phyloP scores from a whole-genome alignment of 1,140 invertebrate genomes.

The Brachionus calyciflorus region DNA sequence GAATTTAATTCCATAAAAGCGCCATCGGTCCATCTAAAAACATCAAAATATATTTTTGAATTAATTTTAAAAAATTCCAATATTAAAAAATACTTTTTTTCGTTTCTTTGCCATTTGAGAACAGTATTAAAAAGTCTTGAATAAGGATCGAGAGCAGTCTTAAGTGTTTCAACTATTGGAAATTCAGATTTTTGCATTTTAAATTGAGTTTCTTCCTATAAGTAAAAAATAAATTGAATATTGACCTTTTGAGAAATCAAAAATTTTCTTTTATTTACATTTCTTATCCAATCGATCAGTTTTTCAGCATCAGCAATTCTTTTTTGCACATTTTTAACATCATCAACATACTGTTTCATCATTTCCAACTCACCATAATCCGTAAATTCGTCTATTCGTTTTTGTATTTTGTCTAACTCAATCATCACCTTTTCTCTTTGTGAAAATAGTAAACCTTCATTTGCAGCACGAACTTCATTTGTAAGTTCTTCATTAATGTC shows the following conservation, averaged over 20 bases:
- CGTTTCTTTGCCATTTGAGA: slow-evolving; percentile 44
- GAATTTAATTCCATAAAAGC: slow-evolving; percentile 77
- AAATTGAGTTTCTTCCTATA: slow-evolving; percentile 75
- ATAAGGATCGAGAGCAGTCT: slow-evolving; percentile 47
- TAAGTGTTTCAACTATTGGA: slow-evolving; percentile 69
- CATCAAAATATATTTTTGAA: slow-evolving; percentile 77
- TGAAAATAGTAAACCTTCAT: slow-evolving; percentile 69
- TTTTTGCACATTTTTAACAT: slow-evolving; percentile 72
- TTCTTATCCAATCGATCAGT: slow-evolving; percentile 78
- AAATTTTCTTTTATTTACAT: slow-evolving; percentile 49
- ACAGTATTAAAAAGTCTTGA: slow-evolving; percentile 35
- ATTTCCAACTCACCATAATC: slow-evolving; percentile 62
- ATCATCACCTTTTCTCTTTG: slow-evolving; percentile 63
- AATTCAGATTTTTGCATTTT: slow-evolving; percentile 73
- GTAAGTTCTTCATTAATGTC: slow-evolving; percentile 49
- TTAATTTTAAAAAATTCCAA: slow-evolving; percentile 60
- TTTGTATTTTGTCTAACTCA: slow-evolving; percentile 70
- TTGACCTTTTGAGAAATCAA: not conserved
- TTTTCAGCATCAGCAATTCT: slow-evolving; percentile 71
- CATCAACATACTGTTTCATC: slow-evolving; percentile 62
- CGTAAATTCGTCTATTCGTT: slow-evolving; percentile 66
- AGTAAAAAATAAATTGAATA: not conserved
- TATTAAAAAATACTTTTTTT: slow-evolving; percentile 69
- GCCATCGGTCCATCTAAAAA: slow-evolving; percentile 68
- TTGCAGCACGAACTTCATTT: slow-evolving; percentile 58